Base-by-base conservation (phyloP, 2,113 vertebrate genomes). In the Ameiurus melas region DNA sequence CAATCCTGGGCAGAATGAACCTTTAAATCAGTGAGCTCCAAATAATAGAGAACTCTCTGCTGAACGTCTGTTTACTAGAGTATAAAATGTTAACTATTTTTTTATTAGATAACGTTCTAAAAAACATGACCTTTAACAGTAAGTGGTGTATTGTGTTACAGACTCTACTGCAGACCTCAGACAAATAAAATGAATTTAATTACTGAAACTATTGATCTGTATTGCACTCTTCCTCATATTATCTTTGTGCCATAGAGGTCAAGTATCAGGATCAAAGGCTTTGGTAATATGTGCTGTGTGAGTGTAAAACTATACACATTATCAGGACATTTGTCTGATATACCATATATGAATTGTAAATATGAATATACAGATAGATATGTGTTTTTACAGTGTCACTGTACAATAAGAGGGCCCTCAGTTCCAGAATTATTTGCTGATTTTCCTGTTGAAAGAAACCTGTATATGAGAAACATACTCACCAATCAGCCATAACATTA, bases 51-150 rank as follows among this genome's bases (percentile, higher is more conserved):
- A n/a, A 14, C 62, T 51, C 55, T 86, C 43, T 19, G 60, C 5
- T 68, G 62, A 81, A 66, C 1, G 22, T 81, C 70, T 53, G 33
- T 68, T 80, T 6, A 70, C 47, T 57, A 39, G 13, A 80, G 36
- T 60, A 70, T 68, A 57, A 36, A 36, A 81, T n/a, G 43, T 25
- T 0, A 55, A 27, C 3, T 30, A 68, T 87, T 70, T 87, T 70
- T 47, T 82, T 58, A 82, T 58, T 71, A 70, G 33, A 36, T 57
- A 27, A 36, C 19, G 17, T 66, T 79, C 10, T 51, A 30, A 66
- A 43, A 77, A 33, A 71, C 51, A 25, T 58, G 78, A 82, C 86
- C 51, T 87, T 81, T 68, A 39, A 66, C 10, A 57, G 36, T 25
- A 51, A 77, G 6, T 53, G 39, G 39, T 17, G n/a, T 53, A 81